Evolutionary conservation across 2,797 vertebrate genomes (phyloP), one percentile per base, ranked within the genome.

Genomic region (Danio kyathit): DNA sequence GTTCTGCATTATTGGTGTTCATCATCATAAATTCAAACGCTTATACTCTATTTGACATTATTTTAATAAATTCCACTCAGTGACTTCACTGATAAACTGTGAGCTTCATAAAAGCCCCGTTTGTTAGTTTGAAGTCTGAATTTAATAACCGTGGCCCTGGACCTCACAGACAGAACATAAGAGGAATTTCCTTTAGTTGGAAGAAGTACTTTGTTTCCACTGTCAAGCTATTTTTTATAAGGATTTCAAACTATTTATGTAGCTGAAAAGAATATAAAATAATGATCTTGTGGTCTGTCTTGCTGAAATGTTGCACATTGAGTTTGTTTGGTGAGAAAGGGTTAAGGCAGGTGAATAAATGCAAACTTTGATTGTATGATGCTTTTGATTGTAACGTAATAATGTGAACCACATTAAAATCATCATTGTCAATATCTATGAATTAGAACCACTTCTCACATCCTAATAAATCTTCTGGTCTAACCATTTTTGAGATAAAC

Each of bases 111-210:
- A 71, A 71, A 80, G 66, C 43, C 54, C 19, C 6, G 12, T 51
- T 76, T 49, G 17, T 75, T 75, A 79, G 56, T 61, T 43, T 69
- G 54, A 38, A 21, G 63, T 75, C 63, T 59, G 43, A 9, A 76
- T 59, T 46, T 46, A 60, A 83, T 70, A 75, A 19, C 70, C 9
- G 38, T 43, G 17, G 57, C 12, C 40, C 14, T 59, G 71, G 54
- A 83, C 70, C 78, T 74, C 70, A 74, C 77, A 83, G 64, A 74
- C 56, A 61, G 44, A 69, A 49, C 21, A 61, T 16, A 71, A 38
- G 10, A 40, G 44, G 10, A 29, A 67, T 59, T 73, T 43, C 29
- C 29, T 71, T 29, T 16, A 41, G 14, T 38, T 73, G 17, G 11
- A 72, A 61, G 11, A 13, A 12, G 21, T 46, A 72, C 57, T 63